These are phyloP conservation scores for Arvicanthis niloticus DNA, from an alignment of 2,113 vertebrate species.

Conservation along the genomic window DNA sequence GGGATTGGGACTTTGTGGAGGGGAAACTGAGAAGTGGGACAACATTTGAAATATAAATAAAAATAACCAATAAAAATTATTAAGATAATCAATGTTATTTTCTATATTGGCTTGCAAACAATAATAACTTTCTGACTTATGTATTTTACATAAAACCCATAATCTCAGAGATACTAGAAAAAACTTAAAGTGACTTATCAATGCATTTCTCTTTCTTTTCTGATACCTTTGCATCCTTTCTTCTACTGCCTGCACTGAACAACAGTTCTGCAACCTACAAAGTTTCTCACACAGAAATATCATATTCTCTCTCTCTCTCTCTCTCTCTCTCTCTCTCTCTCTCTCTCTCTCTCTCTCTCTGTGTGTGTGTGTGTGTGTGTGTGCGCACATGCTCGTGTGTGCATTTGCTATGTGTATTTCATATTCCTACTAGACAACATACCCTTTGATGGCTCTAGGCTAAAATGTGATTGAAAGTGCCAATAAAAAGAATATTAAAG, in stretches of 20 bases:
- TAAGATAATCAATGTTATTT: not conserved
- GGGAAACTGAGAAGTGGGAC: too few species aligned
- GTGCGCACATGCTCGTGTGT: too few species aligned
- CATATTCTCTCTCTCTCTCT: conserved; percentile 3
- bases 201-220: conserved; percentile 71
- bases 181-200: conserved; percentile 34
- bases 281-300: conserved; percentile 73
- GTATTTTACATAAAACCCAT: conserved; percentile 53
- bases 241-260: not conserved
- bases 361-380: not conserved
- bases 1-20: too few species aligned
- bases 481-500: conserved; percentile 77
- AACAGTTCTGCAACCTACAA: conserved; percentile 71
- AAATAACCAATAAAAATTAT: not conserved
- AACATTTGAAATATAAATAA: too few species aligned
- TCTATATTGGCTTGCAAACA: not conserved
- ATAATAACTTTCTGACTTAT: not conserved
- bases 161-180: conserved; percentile 55
- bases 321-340: not conserved
- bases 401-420: too few species aligned
- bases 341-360: not conserved
- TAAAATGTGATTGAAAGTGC: conserved; percentile 74
- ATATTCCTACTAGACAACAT: conserved; percentile 21
- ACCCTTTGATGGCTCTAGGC: not conserved
- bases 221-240: conserved; percentile 39